Percentiles rank a stretch among this genome's conserved stretches.
phyloP scores from a whole-genome alignment of 2,113 vertebrate genomes.

The Atrichornis clamosus region DNA sequence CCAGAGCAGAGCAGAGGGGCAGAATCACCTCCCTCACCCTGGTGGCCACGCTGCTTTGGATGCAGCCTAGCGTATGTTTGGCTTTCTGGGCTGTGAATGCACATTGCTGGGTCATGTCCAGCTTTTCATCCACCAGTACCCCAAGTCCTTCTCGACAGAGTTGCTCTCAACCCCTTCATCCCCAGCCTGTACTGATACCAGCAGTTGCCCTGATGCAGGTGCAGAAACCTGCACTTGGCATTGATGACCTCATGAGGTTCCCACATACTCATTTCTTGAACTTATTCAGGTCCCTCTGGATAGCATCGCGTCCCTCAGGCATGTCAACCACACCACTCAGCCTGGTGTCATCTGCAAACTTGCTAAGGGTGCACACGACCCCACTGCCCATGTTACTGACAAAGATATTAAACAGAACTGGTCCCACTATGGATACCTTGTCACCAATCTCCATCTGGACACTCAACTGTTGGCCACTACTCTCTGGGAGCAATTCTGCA shows the following conservation, averaged over 20 bases:
- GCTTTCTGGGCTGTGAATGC: neutral
- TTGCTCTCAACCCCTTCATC: neutral
- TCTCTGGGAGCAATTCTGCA: neutral
- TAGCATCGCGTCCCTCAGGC: neutral
- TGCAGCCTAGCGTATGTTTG: neutral
- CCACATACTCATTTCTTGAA: neutral
- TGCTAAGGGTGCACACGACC: fast-evolving
- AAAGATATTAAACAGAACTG: neutral
- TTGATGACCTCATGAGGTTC: neutral
- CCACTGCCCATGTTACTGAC: neutral
- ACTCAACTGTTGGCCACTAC: neutral
- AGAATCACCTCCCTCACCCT: neutral
- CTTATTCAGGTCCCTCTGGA: neutral
- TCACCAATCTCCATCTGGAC: neutral
- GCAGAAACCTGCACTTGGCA: neutral
- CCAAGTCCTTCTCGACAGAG: neutral
- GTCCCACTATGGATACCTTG: neutral
- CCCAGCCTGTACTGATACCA: neutral
- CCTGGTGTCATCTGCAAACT: neutral
- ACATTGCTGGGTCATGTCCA: neutral
- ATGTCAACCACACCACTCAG: neutral
- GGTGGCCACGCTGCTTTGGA: neutral
- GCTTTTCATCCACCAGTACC: neutral
- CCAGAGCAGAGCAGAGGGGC: neutral
- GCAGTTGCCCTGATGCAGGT: neutral